These are phyloP conservation scores for Cavia porcellus DNA, from an alignment of 2,113 vertebrate genomes.

Conservation along the genomic window DNA sequence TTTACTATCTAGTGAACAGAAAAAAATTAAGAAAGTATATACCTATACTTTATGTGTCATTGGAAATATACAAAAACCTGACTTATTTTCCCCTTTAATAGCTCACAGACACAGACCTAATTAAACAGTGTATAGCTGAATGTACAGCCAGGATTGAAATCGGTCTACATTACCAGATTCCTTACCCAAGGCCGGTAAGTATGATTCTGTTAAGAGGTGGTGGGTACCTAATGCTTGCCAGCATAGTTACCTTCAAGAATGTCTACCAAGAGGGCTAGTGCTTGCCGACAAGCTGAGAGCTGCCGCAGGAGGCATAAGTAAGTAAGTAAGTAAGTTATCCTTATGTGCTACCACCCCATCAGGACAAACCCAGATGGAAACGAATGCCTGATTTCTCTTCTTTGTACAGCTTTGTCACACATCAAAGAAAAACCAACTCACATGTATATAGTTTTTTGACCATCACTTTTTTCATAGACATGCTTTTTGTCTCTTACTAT, in stretches of 20 bases:
- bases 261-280: not conserved
- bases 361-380: not conserved
- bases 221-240: not conserved
- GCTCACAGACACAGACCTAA: conserved; percentile 91
- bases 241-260: not conserved
- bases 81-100: conserved; percentile 78
- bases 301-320: not conserved
- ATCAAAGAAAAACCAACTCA: not conserved
- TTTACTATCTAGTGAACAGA: conserved; percentile 8
- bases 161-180: conserved; percentile 96
- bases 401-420: not conserved
- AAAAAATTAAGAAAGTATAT: conserved; percentile 39
- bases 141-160: conserved; percentile 97
- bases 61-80: conserved; percentile 39
- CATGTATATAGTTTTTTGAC: not conserved
- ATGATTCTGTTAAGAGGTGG: conserved; percentile 19
- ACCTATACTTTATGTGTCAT: not conserved
- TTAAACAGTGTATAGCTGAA: conserved; percentile 93
- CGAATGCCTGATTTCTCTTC: not conserved
- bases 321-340: not conserved
- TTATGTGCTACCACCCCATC: not conserved
- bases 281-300: not conserved
- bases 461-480: conserved; percentile 13
- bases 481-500: conserved; percentile 25
- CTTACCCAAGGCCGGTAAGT: conserved; percentile 97